Evolutionary conservation across 2,113 vertebrate genomes (phyloP).

Genomic region (Phaetusa simplex): DNA sequence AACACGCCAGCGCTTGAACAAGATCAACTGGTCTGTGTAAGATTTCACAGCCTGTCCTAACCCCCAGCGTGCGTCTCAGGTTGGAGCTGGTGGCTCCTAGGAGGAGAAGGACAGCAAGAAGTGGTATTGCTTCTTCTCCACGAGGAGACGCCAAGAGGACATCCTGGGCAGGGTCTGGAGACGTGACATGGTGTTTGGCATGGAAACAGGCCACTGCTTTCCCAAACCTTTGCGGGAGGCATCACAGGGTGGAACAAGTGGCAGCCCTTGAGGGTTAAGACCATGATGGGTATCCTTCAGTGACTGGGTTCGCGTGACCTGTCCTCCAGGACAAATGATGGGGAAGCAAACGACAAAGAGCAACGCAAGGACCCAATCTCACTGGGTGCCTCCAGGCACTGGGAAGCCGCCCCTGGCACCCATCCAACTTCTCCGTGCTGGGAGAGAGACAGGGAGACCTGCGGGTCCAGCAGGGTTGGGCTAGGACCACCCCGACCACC

Average conservation of each 20-base stretch:
- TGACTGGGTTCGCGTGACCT: fast-evolving
- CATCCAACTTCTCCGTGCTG: not conserved
- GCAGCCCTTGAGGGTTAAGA: not conserved
- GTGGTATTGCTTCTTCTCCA: not conserved
- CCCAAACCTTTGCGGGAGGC: not conserved
- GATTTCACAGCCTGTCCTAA: not conserved
- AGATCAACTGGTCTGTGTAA: not conserved
- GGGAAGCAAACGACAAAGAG: not conserved
- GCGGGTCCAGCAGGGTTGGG: not conserved
- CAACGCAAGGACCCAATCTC: not conserved
- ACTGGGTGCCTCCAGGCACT: not conserved
- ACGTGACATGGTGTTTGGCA: not conserved
- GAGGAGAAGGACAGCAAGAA: not conserved
- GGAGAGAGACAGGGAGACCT: not conserved
- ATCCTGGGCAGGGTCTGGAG: not conserved
- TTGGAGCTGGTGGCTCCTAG: not conserved
- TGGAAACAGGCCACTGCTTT: not conserved
- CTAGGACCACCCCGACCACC: not conserved
- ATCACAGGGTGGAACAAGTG: not conserved
- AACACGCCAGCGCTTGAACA: fast-evolving
- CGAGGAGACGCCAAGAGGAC: not conserved
- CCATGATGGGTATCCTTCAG: not conserved
- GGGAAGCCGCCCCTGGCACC: not conserved
- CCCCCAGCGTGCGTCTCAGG: fast-evolving
- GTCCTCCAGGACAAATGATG: not conserved